Conservation (phyloP, 2,888 invertebrate genomes). For the Euspilapteryx auroguttella region DNA sequence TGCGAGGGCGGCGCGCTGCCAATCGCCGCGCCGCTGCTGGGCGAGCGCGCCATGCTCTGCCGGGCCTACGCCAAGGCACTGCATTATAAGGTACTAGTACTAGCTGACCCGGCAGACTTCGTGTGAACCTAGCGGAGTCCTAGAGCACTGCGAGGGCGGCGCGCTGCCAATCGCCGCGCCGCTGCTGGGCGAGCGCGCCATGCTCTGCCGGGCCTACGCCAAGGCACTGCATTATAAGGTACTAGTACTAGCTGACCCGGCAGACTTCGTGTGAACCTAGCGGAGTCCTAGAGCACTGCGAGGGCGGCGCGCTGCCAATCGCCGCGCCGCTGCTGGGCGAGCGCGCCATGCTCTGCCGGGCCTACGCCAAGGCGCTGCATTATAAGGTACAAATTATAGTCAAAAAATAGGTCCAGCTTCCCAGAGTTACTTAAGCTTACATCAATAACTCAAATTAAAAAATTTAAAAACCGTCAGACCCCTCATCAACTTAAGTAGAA, state of each 20-base stretch:
- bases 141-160: constrained; percentile 98
- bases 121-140: constrained; percentile 91
- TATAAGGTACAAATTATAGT: constrained; percentile 42
- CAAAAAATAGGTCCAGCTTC: too few species aligned
- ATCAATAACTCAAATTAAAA: too few species aligned
- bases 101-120: background rate
- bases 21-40: constrained; percentile 82
- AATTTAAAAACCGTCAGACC: too few species aligned
- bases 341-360: constrained; percentile 91
- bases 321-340: constrained; percentile 87
- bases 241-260: constrained; percentile 1
- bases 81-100: constrained; percentile 52
- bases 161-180: constrained; percentile 88
- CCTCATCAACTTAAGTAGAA: too few species aligned
- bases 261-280: constrained; percentile 68
- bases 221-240: constrained; percentile 66
- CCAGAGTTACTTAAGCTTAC: too few species aligned
- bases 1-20: constrained; percentile 96
- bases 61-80: constrained; percentile 70
- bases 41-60: constrained; percentile 93
- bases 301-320: constrained; percentile 91
- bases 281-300: constrained; percentile 99
- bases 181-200: constrained; percentile 88
- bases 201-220: constrained; percentile 83
- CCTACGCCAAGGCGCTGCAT: constrained; percentile 66